phyloP scores from a whole-genome alignment of 2,113 vertebrate species.

The Dissostichus mawsoni region DNA sequence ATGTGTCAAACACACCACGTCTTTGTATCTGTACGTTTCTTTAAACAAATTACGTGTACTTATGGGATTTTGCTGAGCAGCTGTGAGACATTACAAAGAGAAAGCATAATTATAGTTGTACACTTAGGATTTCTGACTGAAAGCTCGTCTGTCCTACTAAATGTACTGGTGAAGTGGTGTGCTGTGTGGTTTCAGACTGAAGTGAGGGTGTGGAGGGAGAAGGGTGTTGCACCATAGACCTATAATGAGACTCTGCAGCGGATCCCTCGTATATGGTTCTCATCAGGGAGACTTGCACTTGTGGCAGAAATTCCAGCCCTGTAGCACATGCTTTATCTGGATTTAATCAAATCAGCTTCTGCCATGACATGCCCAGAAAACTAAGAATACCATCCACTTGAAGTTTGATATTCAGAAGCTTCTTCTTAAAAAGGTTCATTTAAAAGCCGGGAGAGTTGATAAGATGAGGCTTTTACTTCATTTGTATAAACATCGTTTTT shows the following conservation, averaged over 20 bases:
- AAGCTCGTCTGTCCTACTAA: slow-evolving; percentile 8
- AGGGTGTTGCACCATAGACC: slow-evolving; percentile 44
- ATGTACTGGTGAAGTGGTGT: slow-evolving; percentile 11
- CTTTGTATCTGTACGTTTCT: slow-evolving; percentile 31
- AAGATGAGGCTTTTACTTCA: slow-evolving; percentile 12
- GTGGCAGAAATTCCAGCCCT: slow-evolving; percentile 80
- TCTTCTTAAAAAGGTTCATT: slow-evolving; percentile 4
- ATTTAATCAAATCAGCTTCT: slow-evolving; percentile 77
- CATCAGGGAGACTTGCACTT: slow-evolving; percentile 81
- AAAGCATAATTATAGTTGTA: slow-evolving; percentile 38
- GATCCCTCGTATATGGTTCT: slow-evolving; percentile 78
- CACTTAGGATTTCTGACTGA: slow-evolving; percentile 26
- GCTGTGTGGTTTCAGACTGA: slow-evolving; percentile 29
- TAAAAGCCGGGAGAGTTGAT: slow-evolving; percentile 8
- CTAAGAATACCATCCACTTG: slow-evolving; percentile 51
- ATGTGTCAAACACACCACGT: slow-evolving; percentile 10
- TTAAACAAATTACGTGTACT: slow-evolving; percentile 47
- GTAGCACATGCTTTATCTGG: slow-evolving; percentile 77
- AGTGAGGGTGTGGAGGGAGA: slow-evolving; percentile 56
- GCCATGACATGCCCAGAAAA: slow-evolving; percentile 58
- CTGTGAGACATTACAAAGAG: slow-evolving; percentile 48
- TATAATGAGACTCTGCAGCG: slow-evolving; percentile 67
- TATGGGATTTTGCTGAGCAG: slow-evolving; percentile 43
- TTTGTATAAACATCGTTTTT: not conserved
- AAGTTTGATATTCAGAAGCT: slow-evolving; percentile 56